Conservation (phyloP, 2,797 vertebrate species). For the Catostomus latipinnis region DNA sequence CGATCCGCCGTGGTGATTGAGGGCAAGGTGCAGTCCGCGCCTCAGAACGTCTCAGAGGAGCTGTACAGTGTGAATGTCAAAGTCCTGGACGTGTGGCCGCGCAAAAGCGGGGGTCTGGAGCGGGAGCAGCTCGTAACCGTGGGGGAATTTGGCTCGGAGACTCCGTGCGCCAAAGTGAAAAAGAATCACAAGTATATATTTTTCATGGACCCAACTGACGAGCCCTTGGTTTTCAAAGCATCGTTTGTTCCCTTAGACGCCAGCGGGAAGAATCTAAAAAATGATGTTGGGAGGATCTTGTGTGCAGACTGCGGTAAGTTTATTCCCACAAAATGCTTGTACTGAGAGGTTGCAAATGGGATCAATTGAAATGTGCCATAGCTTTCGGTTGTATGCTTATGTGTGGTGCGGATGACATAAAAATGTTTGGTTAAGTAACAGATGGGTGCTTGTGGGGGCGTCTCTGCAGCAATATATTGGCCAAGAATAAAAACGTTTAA, state of each 20-base stretch:
- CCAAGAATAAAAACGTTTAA: conserved; percentile 70
- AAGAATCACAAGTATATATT: conserved; percentile 97
- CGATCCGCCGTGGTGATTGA: conserved; percentile 94
- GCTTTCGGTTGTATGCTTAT: conserved; percentile 13
- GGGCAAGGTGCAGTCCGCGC: conserved; percentile 94
- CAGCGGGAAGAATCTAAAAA: conserved; percentile 91
- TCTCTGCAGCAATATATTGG: conserved; percentile 81
- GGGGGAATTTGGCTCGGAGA: conserved; percentile 85
- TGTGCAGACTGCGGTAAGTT: conserved; percentile 97
- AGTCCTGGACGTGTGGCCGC: conserved; percentile 94
- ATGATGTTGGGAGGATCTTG: conserved; percentile 93
- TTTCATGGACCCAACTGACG: conserved; percentile 96
- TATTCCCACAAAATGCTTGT: conserved; percentile 36
- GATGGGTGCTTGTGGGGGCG: conserved; percentile 74
- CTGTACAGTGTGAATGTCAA: conserved; percentile 88
- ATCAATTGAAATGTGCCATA: conserved; percentile 1
- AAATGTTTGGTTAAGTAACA: conserved; percentile 67
- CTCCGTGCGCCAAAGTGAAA: conserved; percentile 90
- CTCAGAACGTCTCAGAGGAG: conserved; percentile 79
- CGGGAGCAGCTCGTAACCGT: conserved; percentile 95
- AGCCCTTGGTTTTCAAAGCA: conserved; percentile 91
- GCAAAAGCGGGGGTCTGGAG: conserved; percentile 91
- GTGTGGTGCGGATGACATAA: conserved; percentile 48
- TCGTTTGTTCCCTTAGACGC: conserved; percentile 92
- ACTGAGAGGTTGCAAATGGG: conserved; percentile 13